These are phyloP conservation scores for Asbolus verrucosus DNA, from an alignment of 1,140 invertebrate genomes.

Conservation along the genomic window DNA sequence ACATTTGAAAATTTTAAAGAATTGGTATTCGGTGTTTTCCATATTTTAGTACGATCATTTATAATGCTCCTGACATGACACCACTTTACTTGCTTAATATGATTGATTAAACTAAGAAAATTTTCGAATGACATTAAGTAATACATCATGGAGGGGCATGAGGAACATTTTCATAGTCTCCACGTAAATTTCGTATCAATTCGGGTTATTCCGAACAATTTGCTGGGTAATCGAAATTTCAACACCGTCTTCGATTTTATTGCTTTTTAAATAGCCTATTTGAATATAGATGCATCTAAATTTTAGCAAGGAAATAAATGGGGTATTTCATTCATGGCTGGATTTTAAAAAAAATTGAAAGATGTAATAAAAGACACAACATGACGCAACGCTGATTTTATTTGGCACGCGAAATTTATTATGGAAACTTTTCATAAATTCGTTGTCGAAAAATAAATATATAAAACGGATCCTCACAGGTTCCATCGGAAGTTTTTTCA, in stretches of 20 bases:
- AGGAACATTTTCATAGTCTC: not conserved
- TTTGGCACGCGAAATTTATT: constrained; percentile 4
- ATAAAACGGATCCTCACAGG: constrained; percentile 9
- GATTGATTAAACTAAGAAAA: no score
- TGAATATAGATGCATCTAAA: constrained; percentile 33
- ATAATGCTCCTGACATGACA: no score
- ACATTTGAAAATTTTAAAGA: no score
- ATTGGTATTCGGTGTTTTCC: no score
- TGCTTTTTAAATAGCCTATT: constrained; percentile 29
- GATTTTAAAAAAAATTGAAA: no score
- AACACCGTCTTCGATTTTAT: constrained; percentile 32
- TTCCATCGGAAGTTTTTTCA: constrained; percentile 15
- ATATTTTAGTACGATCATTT: no score
- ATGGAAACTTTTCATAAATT: constrained; percentile 13
- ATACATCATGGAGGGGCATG: not conserved
- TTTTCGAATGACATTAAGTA: no score
- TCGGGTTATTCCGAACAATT: constrained; percentile 21
- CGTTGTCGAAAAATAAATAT: not conserved
- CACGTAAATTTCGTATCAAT: constrained; percentile 31
- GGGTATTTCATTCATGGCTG: constrained; percentile 13
- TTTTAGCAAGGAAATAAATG: constrained; percentile 14
- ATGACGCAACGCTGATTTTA: constrained; percentile 4
- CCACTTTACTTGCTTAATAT: no score
- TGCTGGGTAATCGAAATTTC: constrained; percentile 28
- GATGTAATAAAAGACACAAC: no score